Evolutionary conservation across 2,797 vertebrate genomes (phyloP).

Genomic region (Prionace glauca): DNA sequence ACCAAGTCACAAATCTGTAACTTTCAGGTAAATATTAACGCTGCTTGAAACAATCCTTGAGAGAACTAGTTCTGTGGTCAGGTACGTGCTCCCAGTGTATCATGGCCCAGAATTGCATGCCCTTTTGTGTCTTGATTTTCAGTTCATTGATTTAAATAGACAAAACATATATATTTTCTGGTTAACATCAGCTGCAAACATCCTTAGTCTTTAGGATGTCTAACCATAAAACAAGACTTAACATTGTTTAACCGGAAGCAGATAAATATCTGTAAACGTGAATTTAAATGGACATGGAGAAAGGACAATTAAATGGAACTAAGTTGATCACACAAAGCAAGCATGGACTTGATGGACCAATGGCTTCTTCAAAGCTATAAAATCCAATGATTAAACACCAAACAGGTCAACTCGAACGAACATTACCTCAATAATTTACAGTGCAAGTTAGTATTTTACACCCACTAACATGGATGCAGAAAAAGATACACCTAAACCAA

Average conservation of each 20-base stretch:
- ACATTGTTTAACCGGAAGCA: not conserved
- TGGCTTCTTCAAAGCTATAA: too few species aligned
- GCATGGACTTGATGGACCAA: too few species aligned
- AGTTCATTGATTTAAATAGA: not conserved
- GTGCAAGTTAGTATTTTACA: too few species aligned
- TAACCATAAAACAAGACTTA: not conserved
- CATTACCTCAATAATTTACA: too few species aligned
- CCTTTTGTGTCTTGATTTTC: not conserved
- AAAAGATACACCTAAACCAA: too few species aligned
- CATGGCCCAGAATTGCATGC: not conserved
- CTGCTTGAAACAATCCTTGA: not conserved
- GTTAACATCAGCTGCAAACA: not conserved
- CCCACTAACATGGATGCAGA: too few species aligned
- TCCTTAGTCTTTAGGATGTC: not conserved
- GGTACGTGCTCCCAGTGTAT: not conserved
- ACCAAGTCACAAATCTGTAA: not conserved
- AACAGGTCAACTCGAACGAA: too few species aligned
- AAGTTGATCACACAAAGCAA: not conserved
- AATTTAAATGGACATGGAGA: not conserved
- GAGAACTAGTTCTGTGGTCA: not conserved
- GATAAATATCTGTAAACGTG: not conserved
- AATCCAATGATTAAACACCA: too few species aligned
- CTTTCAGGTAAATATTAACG: not conserved
- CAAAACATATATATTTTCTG: not conserved
- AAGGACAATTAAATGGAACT: not conserved